Evolutionary conservation across 2,113 vertebrate genomes (phyloP).

Genomic region (Suricata suricatta): DNA sequence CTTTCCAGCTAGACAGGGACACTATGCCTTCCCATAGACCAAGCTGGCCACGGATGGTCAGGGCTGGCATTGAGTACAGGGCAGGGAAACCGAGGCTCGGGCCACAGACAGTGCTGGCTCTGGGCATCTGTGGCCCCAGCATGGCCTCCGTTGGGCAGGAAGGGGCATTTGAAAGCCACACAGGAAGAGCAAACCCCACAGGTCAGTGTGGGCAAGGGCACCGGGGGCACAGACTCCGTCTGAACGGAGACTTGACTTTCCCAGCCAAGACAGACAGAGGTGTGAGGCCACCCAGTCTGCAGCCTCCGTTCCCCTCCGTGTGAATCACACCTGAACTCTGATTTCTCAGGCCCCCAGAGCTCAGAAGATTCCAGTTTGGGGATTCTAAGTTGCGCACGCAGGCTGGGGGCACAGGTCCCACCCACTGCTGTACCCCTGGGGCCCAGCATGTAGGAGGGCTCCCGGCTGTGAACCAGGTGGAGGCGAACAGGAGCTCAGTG

Average conservation of each 20-base stretch:
- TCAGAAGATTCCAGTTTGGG: not conserved
- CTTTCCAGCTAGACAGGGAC: not conserved
- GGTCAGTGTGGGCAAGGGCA: not conserved
- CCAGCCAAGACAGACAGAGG: not conserved
- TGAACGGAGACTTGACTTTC: accelerated
- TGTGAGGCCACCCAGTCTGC: not conserved
- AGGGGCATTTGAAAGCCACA: not conserved
- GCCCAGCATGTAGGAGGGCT: not conserved
- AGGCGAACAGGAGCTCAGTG: not conserved
- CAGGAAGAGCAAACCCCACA: not conserved
- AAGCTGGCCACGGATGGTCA: not conserved
- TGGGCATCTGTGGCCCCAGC: not conserved
- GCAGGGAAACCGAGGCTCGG: not conserved
- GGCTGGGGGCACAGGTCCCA: not conserved
- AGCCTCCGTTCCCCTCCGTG: not conserved
- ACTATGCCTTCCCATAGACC: not conserved
- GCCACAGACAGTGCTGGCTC: accelerated
- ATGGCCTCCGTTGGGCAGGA: not conserved
- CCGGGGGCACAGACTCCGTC: accelerated
- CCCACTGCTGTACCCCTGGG: not conserved
- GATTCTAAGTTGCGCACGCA: not conserved
- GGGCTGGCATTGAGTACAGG: not conserved
- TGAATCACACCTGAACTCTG: not conserved
- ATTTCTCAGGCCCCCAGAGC: not conserved
- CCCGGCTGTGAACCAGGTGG: not conserved